Percentiles rank a stretch among this genome's conserved stretches.
phyloP scores from a whole-genome alignment of 92 coral and sea anemone species.

The Desmophyllum pertusum region DNA sequence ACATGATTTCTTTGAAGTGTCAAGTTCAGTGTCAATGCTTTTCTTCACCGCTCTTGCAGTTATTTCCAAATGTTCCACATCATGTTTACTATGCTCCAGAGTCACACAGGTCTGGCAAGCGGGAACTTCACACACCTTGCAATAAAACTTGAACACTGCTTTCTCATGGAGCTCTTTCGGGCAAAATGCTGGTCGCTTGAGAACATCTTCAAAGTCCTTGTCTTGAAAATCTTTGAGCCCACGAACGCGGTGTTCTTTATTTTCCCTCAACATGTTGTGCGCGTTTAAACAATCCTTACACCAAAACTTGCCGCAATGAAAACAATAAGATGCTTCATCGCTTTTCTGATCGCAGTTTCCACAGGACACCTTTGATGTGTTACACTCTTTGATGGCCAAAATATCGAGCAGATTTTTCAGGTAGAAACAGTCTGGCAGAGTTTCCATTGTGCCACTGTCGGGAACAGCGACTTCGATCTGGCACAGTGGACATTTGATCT shows the following conservation, averaged over 20 bases:
- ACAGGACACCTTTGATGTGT: constrained; percentile 33
- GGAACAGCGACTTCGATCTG: constrained; percentile 33
- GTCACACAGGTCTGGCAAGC: constrained; percentile 20
- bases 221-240: constrained; percentile 22
- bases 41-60: constrained; percentile 19
- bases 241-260: constrained; percentile 43
- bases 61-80: constrained; percentile 21
- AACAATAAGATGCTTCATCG: constrained; percentile 47
- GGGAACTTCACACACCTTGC: constrained; percentile 5
- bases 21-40: constrained; percentile 3
- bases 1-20: background rate
- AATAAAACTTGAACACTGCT: constrained; percentile 23
- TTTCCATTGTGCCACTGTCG: constrained; percentile 23
- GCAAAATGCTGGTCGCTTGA: constrained; percentile 31
- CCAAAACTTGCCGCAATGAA: constrained; percentile 41
- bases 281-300: constrained; percentile 46
- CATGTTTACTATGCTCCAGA: constrained; percentile 10
- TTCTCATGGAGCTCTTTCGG: constrained; percentile 34
- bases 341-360: constrained; percentile 44
- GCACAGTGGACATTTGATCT: constrained; percentile 44
- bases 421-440: constrained; percentile 38
- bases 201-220: constrained; percentile 22
- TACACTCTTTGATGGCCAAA: constrained; percentile 33
- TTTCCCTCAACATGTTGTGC: constrained; percentile 35
- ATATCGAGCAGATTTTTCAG: constrained; percentile 49